Evolutionary conservation across 2,113 vertebrate species (phyloP).

Genomic region (Oreotrochilus melanogaster): DNA sequence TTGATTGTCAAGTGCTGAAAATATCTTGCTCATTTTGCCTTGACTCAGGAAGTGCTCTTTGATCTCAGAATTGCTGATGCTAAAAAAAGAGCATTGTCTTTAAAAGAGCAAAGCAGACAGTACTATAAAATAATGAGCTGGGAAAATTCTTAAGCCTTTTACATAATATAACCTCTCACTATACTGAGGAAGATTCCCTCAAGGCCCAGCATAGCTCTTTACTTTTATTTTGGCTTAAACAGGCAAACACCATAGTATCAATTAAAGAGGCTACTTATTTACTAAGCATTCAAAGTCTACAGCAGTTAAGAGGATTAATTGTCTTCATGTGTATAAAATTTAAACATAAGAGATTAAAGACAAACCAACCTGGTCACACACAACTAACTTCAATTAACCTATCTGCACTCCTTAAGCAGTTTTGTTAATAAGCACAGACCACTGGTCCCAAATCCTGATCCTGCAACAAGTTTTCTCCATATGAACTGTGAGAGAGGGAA

Average conservation of each 20-base stretch:
- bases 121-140: constrained; percentile 62
- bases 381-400: constrained; percentile 73
- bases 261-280: constrained; percentile 63
- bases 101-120: constrained; percentile 49
- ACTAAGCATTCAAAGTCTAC: constrained; percentile 65
- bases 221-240: constrained; percentile 52
- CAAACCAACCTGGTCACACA: constrained; percentile 71
- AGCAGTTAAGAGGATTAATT: constrained; percentile 74
- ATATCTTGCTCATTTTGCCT: constrained; percentile 58
- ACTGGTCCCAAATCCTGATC: background rate
- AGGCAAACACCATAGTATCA: constrained; percentile 54
- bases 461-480: background rate
- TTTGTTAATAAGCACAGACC: constrained; percentile 61
- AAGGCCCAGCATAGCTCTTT: constrained; percentile 23
- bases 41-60: constrained; percentile 56
- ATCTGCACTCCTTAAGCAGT: constrained; percentile 42
- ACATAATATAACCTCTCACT: constrained; percentile 27
- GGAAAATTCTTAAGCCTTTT: constrained; percentile 49
- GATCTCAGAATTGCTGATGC: constrained; percentile 65
- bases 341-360: constrained; percentile 72
- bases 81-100: constrained; percentile 55
- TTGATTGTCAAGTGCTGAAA: constrained; percentile 65
- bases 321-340: constrained; percentile 73
- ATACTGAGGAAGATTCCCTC: constrained; percentile 40
- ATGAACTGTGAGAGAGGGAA: background rate